Percentiles rank a stretch among this genome's conserved stretches.
Conservation (phyloP, 2,113 vertebrate genomes). For the Ceyx melanurus region DNA sequence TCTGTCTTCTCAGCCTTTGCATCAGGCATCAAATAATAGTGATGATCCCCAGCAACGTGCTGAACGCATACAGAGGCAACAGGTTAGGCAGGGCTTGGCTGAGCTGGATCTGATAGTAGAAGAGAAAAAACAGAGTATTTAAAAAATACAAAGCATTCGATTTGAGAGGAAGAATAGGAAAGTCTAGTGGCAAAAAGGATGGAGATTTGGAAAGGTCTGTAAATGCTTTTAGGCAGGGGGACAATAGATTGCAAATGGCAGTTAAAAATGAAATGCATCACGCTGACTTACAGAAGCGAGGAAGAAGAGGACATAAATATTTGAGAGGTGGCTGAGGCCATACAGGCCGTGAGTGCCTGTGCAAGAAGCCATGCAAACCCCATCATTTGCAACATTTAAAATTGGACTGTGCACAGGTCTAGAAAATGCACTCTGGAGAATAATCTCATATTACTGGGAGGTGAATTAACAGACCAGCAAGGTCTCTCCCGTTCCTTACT, state of each 20-base stretch:
- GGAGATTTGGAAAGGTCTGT: not conserved
- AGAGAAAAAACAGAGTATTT: not conserved
- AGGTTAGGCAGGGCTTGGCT: not conserved
- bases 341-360: not conserved
- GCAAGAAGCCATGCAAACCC: not conserved
- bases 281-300: not conserved
- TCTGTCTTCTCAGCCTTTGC: not conserved
- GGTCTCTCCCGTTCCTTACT: slow-evolving; percentile 5
- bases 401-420: not conserved
- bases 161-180: not conserved
- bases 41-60: accelerated
- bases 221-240: not conserved
- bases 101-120: not conserved
- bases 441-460: slow-evolving; percentile 6
- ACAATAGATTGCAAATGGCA: not conserved
- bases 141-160: not conserved
- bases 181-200: not conserved
- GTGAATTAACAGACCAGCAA: slow-evolving; percentile 31
- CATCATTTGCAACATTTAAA: not conserved
- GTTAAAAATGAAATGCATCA: not conserved
- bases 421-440: slow-evolving; percentile 25
- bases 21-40: not conserved
- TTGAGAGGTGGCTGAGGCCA: not conserved
- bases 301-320: not conserved
- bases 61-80: not conserved